Base-by-base conservation (phyloP, 2,888 invertebrate species). In the Lysandra coridon region DNA sequence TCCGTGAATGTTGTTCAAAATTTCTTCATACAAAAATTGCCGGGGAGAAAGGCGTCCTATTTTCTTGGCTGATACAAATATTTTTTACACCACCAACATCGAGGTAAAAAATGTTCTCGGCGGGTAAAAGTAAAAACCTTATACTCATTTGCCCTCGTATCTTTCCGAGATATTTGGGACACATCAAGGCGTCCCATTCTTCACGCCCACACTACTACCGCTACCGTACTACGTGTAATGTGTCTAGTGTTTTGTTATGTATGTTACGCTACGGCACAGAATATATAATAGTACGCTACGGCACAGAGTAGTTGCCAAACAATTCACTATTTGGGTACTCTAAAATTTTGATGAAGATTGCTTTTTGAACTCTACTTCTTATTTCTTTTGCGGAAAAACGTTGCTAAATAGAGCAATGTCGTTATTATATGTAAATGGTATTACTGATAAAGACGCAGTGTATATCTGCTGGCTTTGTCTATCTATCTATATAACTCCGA, bases 131-230 rank as follows among this genome's bases (percentile, higher is more conserved):
- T 69, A 17, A 37, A 69, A 69, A 69, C 69, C 69, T 69, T 69
- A 64, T 64, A 69, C 69, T 69, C 69, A 69, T 69, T 37, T 69
- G 69, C 37, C 69, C 69, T 69, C 33, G 69, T 37, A 69, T 69
- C 69, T 69, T 69, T 69, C 33, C 69, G 69, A 69, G 69, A 69
- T 37, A 69, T 69, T 69, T 69, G 69, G 69, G 69, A 69, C 69
- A 69, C 69, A 69, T 69, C 69, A 69, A 69, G 33, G 33, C 69
- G 33, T 37, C 69, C 69, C 37, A 49, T 77, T 60, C 53, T 17
- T 60, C 77, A 60, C 77, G 57, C 57, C 53, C 77, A 60, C 57
- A 77, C 57, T 30, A 10, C 75, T 53, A 49, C 60, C 60, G 57
- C 17, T 33, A n/a, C 57, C 77, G 77, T 77, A 77, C 57, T 77